phyloP scores from a whole-genome alignment of 2,797 vertebrate genomes.

The Masticophis lateralis region DNA sequence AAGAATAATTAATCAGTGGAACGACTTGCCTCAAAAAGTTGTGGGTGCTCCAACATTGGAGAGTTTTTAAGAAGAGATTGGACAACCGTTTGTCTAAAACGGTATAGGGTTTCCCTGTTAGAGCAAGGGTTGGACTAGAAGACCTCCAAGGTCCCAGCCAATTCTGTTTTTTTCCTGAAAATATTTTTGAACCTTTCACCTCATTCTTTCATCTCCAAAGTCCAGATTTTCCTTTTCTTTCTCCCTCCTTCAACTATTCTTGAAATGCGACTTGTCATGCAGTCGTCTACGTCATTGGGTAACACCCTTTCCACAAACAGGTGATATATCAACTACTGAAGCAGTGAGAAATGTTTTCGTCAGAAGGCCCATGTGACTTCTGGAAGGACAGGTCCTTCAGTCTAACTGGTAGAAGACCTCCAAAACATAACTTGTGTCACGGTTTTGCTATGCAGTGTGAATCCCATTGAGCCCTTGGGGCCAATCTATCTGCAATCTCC shows the following conservation, averaged over 20 bases:
- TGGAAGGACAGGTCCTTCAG: not conserved
- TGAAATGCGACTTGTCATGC: not conserved
- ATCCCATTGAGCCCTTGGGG: not conserved
- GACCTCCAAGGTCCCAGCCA: too few relatives aligned
- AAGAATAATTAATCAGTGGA: not conserved
- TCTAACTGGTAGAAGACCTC: not conserved
- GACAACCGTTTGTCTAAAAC: not conserved
- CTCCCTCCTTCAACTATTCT: not conserved
- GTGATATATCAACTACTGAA: not conserved
- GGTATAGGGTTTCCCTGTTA: not conserved
- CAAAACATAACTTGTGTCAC: not conserved
- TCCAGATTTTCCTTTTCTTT: not conserved
- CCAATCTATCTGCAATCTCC: not conserved
- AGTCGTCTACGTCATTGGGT: not conserved
- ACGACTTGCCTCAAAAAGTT: not conserved
- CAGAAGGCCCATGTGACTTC: not conserved
- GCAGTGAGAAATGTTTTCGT: not conserved
- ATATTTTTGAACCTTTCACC: not conserved
- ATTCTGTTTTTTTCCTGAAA: not conserved
- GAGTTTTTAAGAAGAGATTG: not conserved
- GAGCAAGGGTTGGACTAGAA: not conserved
- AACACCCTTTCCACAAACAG: not conserved
- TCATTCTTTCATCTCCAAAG: not conserved
- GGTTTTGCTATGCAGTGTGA: not conserved
- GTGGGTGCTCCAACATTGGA: not conserved